Conservation (phyloP, 2,888 invertebrate species). For the Silvanus unidentatus region DNA sequence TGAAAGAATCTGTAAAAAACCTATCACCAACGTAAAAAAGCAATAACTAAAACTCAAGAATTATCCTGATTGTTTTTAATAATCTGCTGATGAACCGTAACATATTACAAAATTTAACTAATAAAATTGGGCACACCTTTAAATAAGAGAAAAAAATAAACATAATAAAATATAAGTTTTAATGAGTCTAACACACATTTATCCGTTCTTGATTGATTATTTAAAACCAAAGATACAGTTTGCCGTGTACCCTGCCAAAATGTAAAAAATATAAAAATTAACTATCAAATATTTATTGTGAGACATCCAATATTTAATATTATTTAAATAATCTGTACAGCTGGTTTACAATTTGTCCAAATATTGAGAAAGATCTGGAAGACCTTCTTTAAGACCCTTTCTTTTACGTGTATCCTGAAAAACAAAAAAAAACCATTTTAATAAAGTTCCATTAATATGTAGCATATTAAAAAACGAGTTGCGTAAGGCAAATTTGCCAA, state of each 20-base stretch:
- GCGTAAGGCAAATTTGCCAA: too few relatives aligned
- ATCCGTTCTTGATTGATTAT: neutral
- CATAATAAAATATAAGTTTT: neutral
- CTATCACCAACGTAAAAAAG: neutral
- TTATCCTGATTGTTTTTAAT: neutral
- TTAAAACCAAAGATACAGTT: conserved; percentile 11
- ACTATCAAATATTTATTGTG: conserved; percentile 19
- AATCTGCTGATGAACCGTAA: too few relatives aligned
- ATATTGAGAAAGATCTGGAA: conserved; percentile 92
- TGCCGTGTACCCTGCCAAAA: conserved; percentile 16
- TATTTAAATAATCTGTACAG: conserved; percentile 42
- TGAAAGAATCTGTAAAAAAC: neutral
- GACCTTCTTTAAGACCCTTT: conserved; percentile 97
- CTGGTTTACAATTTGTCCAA: conserved; percentile 94
- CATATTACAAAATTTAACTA: too few relatives aligned
- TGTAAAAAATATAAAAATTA: conserved; percentile 15
- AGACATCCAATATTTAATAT: conserved; percentile 28
- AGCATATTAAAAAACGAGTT: too few relatives aligned
- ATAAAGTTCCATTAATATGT: too few relatives aligned
- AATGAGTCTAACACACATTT: neutral
- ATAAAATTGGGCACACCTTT: neutral
- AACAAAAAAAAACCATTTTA: conserved; percentile 12
- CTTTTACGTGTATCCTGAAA: conserved; percentile 90
- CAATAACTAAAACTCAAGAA: neutral
- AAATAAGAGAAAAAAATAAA: neutral